Base-by-base conservation (phyloP, 2,797 vertebrate species). In the Eulemur albifrons region DNA sequence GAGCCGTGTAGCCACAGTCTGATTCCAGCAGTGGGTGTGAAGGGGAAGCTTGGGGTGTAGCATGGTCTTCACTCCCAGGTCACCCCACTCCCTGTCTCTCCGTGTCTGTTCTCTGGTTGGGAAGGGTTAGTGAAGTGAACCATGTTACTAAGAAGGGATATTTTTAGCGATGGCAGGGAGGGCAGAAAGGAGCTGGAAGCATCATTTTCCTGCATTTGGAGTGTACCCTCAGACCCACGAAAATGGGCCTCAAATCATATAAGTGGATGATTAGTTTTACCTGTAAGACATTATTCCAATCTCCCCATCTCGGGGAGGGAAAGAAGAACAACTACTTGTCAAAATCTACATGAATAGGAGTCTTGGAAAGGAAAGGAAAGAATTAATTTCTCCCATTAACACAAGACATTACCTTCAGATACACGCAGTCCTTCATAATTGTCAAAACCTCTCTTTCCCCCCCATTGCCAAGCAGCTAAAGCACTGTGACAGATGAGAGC, bases 381-480 rank as follows among this genome's bases (percentile, higher is more conserved):
- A 97, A 97, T 96, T 95, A 96, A 96, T 97, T 95, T 81, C 21
- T 72, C 65, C 95, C 90, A 97, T 97, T 97, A 95, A 96, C 89
- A 92, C 38, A 95, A 93, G 97, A 96, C 96, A 96, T 97, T 96
- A 97, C 95, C 93, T 50, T 82, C 83, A 96, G 97, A 95, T 88
- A 92, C 89, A 94, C 82, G 90, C 18, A 87, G 93, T 95, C 92
- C 77, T 97, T 97, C 88, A 75, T 97, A 97, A 95, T 63, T 95
- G 96, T 97, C 96, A 97, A 86, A 96, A 80, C 17, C 38, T 73
- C 93, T 86, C 73, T 91, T 75, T 85, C 50, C 30, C 73, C 7
- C 43, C 48, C 65, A 25, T 88, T 67, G 27, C 25, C 0, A 7
- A 85, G 38, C 75, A 96, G 90, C 85, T 63, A 21, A 27, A 63